These are phyloP conservation scores for Mus minutoides DNA, from an alignment of 2,797 vertebrate genomes.

Conservation along the genomic window DNA sequence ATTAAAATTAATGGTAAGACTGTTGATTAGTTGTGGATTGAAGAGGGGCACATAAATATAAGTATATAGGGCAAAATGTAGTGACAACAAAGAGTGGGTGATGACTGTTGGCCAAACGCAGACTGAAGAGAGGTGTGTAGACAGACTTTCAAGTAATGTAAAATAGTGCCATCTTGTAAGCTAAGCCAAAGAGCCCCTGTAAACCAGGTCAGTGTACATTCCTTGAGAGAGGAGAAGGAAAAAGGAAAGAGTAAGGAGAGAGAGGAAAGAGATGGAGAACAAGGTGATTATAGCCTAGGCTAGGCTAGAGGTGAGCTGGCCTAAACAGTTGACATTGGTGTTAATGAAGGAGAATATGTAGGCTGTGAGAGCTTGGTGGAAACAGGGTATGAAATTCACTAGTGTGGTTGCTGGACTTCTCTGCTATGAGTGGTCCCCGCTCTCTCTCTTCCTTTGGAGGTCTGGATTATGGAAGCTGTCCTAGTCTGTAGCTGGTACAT, in stretches of 20 bases:
- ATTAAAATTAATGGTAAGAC: not conserved
- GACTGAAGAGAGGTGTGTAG: not conserved
- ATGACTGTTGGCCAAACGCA: not conserved
- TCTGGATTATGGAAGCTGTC: no score
- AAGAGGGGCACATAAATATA: not conserved
- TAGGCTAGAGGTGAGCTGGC: not conserved
- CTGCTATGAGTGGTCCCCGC: not conserved
- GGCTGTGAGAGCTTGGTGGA: not conserved
- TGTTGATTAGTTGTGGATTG: not conserved
- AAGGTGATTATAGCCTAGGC: not conserved
- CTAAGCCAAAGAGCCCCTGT: not conserved
- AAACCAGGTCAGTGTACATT: not conserved
- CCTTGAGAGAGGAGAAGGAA: not conserved
- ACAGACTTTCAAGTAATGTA: not conserved
- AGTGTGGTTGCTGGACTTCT: not conserved
- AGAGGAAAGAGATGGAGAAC: not conserved
- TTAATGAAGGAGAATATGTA: not conserved
- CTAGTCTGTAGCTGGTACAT: not conserved
- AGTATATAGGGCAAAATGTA: not conserved
- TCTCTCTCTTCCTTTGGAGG: not conserved
- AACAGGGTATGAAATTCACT: not conserved
- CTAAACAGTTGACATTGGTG: not conserved
- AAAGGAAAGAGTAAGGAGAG: not conserved
- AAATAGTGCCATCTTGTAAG: not conserved
- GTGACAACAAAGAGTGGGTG: not conserved